Base-by-base conservation (phyloP, 2,888 invertebrate species). In the Metacarcinus magister region DNA sequence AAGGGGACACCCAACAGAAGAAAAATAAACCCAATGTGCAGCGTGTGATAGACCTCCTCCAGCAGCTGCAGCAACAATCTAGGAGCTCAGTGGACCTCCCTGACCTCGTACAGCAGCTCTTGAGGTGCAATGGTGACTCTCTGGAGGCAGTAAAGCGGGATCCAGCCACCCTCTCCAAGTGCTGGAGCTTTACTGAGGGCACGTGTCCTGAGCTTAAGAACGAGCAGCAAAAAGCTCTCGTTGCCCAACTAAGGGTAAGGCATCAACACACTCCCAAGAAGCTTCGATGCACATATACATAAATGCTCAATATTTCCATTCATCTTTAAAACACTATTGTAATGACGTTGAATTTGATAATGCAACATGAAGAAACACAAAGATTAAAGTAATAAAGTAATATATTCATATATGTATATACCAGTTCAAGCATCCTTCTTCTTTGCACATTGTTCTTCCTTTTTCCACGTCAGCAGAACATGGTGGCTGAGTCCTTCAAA, bases 31-130 rank as follows among this genome's bases (percentile, higher is more conserved):
- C 95, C 1, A 89, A 95, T 67, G 92, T 96, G 39, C 95, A 96
- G 32, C 92, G 89, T n/a, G 95, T 96, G n/a, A 48, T 96, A 89
- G 95, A 93, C 67, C 96, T 96, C 60, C 96, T 96, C 0, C 94
- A 94, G 32, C 94, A 96, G 60, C 67, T 96, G 28, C 48, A 92
- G 39, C 93, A 93, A 43, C 90, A 60, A 32, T 39, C 94, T 23
- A 87, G 67, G 90, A 95, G 92, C 32, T 92, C 92, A 23, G 46
- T 92, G 48, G 95, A 94, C 46, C 48, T 96, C 13, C 96, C 94
- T 16, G 96, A 95, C 67, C 44, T 96, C 23, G 94, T 96, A 32
- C 96, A 95, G 67, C 95, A 95, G 48, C 67, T 96, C 2, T 32
- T 96, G 16, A n/a, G 43, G 19, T 28, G 82, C 23, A 94, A 82